Evolutionary conservation across 30 jellyfish, hydroid and myxozoan genomes (phyloP).

Genomic region (Chironex yamaguchii): DNA sequence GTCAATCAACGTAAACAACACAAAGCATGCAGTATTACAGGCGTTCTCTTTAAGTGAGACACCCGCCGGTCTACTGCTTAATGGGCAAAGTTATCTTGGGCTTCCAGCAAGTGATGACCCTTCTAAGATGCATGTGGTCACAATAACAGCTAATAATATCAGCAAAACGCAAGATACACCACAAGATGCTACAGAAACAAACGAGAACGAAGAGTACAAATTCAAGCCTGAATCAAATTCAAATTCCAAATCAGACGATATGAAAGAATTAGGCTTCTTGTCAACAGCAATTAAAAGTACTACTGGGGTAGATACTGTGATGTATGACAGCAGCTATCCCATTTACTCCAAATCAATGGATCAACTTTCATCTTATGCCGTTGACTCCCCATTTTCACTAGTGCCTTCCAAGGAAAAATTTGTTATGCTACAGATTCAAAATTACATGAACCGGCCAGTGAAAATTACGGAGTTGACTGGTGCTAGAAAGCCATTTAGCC

Average conservation of each 20-base stretch:
- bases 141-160: background rate
- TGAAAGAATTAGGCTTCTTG: too few relatives aligned
- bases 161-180: too few relatives aligned
- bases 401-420: background rate
- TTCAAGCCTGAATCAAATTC: too few relatives aligned
- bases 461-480: background rate
- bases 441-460: background rate
- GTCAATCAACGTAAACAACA: slow-evolving; percentile 78
- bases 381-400: too few relatives aligned
- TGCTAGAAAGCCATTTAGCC: background rate
- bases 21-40: slow-evolving; percentile 68
- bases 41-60: slow-evolving; percentile 76
- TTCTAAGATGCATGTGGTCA: background rate
- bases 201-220: too few relatives aligned
- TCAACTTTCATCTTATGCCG: too few relatives aligned
- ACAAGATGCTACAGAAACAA: too few relatives aligned
- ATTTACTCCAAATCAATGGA: too few relatives aligned
- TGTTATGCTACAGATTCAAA: background rate
- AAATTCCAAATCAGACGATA: too few relatives aligned
- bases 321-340: too few relatives aligned
- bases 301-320: too few relatives aligned
- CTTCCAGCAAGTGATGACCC: slow-evolving; percentile 13
- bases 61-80: slow-evolving; percentile 63
- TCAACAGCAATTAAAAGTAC: too few relatives aligned
- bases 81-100: slow-evolving; percentile 72